Evolutionary conservation across 92 coral and sea anemone species (phyloP).

Genomic region (Umimayanthus chanpuru): DNA sequence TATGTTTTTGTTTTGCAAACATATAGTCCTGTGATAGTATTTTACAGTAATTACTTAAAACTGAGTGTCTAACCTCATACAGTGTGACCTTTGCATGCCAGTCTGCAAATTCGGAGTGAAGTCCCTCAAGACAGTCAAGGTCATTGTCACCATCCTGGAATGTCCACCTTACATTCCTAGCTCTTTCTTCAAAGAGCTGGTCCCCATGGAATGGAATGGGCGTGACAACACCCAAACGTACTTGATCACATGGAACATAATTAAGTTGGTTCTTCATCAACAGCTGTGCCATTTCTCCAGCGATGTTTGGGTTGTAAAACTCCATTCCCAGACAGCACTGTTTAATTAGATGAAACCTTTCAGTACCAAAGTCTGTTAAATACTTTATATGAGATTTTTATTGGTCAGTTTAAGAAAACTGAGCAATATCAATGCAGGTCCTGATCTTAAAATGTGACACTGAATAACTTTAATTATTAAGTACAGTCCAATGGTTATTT

Average conservation of each 20-base stretch:
- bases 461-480: too few relatives aligned
- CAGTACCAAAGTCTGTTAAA: too few relatives aligned
- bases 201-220: constrained; percentile 40
- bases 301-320: constrained; percentile 29
- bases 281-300: constrained; percentile 68
- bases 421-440: too few relatives aligned
- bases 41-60: too few relatives aligned
- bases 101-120: constrained; percentile 38
- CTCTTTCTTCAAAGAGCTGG: constrained; percentile 35
- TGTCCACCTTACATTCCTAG: constrained; percentile 34
- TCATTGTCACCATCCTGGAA: constrained; percentile 45
- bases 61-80: too few relatives aligned
- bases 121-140: constrained; percentile 18
- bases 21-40: too few relatives aligned
- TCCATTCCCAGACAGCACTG: constrained; percentile 29
- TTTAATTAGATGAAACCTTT: neutral
- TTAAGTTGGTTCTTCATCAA: constrained; percentile 56
- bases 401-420: too few relatives aligned
- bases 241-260: constrained; percentile 46
- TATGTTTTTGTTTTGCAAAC: too few relatives aligned
- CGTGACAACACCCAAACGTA: neutral
- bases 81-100: constrained; percentile 39
- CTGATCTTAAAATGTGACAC: too few relatives aligned
- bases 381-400: too few relatives aligned
- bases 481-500: too few relatives aligned